Base-by-base conservation (phyloP, 2,888 invertebrate species). In the Protodeltote pygarga region DNA sequence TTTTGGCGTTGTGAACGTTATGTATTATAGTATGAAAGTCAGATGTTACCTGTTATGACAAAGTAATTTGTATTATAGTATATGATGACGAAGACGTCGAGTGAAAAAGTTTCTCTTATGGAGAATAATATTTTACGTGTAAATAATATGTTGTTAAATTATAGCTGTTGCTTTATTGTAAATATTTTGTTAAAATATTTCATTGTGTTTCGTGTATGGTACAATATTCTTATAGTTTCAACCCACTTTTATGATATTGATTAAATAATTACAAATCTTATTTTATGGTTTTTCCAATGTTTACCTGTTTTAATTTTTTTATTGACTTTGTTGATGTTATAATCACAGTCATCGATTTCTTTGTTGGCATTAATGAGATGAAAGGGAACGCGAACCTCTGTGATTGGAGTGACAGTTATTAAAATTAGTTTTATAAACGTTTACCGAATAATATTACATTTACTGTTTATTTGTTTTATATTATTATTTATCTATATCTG, bases 21-120 rank as follows among this genome's bases (percentile, higher is more conserved):
- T 89, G 88, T 90, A 89, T 85, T 87, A 89, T 88, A 89, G 83
- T 85, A 83, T 89, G 86, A 82, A 91, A 91, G 91, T 92, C 91
- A 90, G 87, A 91, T 92, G 92, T 92, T 92, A 92, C 92, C 92
- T 91, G 91, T 92, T 91, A 89, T 89, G 89, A 89, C 87, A 89
- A 91, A 90, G 83, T 89, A 85, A 88, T 85, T 84, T 90, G 89
- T 90, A 88, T 85, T 85, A 85, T 89, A 89, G 80, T 81, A 83
- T 79, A 81, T 75, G 74, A 73, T 71, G 73, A 65, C 50, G 69
- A 77, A n/a, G 73, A 73, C 73, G 78, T 75, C 75, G 79, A 77
- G 76, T 75, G 73, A 75, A 78, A 75, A 65, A 61, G 58, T 75
- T 78, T 83, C 81, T 81, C 79, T 68, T 66, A 67, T 62, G 65